Percentiles rank a stretch among this genome's conserved stretches.
These are phyloP conservation scores for Craniophora ligustri DNA, from an alignment of 2,888 invertebrate species.

Conservation along the genomic window DNA sequence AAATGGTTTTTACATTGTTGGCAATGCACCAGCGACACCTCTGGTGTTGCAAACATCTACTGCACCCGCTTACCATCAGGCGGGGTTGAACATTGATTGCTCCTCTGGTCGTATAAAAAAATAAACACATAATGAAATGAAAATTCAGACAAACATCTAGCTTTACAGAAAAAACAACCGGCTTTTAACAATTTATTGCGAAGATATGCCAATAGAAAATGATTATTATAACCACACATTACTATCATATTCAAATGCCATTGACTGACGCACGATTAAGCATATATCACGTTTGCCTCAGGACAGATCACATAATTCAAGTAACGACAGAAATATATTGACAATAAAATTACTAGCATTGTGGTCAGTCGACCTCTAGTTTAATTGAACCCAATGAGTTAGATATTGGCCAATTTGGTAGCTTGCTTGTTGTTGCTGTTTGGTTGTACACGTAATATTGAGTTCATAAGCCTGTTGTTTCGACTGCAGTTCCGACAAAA, in stretches of 20 bases:
- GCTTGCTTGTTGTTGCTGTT: conserved; percentile 10
- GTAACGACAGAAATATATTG: conserved; percentile 29
- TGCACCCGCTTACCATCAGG: too few species aligned
- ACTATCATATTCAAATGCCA: conserved; percentile 10
- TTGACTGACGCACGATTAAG: conserved; percentile 32
- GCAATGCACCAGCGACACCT: too few species aligned
- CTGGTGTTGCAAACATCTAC: too few species aligned
- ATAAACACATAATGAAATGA: too few species aligned
- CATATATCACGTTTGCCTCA: conserved; percentile 21
- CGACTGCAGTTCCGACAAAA: background rate
- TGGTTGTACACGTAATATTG: background rate
- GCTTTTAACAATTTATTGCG: too few species aligned
- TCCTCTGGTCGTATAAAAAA: too few species aligned
- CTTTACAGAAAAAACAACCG: too few species aligned
- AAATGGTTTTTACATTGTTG: too few species aligned
- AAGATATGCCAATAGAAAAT: too few species aligned
- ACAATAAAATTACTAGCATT: conserved; percentile 35
- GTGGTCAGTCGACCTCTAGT: conserved; percentile 40
- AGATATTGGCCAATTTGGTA: conserved; percentile 38
- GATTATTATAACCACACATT: too few species aligned
- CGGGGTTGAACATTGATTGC: too few species aligned
- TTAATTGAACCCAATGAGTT: conserved; percentile 53
- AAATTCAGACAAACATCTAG: too few species aligned
- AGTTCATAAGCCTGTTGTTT: background rate
- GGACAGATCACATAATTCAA: conserved; percentile 27